Conservation (phyloP, 2,888 invertebrate genomes). For the Orthosia gothica region DNA sequence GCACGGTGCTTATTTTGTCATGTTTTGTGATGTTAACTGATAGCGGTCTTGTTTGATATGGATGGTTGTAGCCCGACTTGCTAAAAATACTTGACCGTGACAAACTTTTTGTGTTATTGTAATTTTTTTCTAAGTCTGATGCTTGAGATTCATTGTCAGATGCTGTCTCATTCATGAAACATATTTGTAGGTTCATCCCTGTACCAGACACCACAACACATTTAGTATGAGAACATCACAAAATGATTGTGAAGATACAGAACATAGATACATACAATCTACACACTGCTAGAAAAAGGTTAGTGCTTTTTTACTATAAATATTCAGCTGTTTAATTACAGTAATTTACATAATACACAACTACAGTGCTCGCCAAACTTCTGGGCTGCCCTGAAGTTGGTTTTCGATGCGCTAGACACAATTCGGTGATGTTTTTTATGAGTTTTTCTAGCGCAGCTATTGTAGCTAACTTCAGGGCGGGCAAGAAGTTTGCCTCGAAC, state of each 20-base stretch:
- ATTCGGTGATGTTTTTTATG: too few species aligned
- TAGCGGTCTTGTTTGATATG: slow-evolving; percentile 88
- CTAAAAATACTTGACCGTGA: slow-evolving; percentile 86
- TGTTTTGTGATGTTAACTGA: slow-evolving; percentile 88
- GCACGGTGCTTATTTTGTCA: slow-evolving; percentile 86
- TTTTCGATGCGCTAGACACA: too few species aligned
- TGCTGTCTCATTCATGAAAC: slow-evolving; percentile 98
- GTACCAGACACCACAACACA: slow-evolving; percentile 76
- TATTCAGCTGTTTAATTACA: neutral
- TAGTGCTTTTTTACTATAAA: neutral
- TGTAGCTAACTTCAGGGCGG: too few species aligned
- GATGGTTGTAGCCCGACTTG: slow-evolving; percentile 88
- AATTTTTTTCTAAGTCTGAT: slow-evolving; percentile 93
- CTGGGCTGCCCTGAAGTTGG: too few species aligned
- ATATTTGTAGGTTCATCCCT: slow-evolving; percentile 98
- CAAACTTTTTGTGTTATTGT: slow-evolving; percentile 83
- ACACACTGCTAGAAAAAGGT: slow-evolving; percentile 2
- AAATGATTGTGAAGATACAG: slow-evolving; percentile 56
- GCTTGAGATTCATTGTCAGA: slow-evolving; percentile 96
- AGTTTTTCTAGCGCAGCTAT: too few species aligned
- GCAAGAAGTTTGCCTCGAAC: too few species aligned
- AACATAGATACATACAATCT: slow-evolving; percentile 45
- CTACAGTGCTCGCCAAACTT: too few species aligned
- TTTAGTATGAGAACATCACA: slow-evolving; percentile 73
- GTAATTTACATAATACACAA: neutral